These are phyloP conservation scores for Pollenia griseotomentosa DNA, from an alignment of 2,888 invertebrate species.

Conservation along the genomic window DNA sequence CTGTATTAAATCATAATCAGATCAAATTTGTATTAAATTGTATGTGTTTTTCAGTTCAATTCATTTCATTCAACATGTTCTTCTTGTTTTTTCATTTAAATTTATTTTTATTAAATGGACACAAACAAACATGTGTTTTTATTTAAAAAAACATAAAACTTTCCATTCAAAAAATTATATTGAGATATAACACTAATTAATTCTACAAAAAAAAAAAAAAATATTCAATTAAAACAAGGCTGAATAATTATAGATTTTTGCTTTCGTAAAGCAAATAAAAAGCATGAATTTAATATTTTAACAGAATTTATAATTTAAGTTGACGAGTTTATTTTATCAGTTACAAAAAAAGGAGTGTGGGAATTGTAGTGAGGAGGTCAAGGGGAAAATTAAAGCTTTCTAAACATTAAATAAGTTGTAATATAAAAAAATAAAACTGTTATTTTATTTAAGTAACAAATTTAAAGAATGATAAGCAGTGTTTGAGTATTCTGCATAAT, in stretches of 20 bases:
- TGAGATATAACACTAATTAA: constrained; percentile 5
- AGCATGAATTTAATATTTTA: background rate
- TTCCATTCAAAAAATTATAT: background rate
- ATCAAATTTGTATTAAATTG: constrained; percentile 12
- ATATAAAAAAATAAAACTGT: too few relatives aligned
- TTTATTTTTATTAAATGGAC: constrained; percentile 9
- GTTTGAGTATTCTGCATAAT: too few relatives aligned
- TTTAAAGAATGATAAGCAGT: too few relatives aligned
- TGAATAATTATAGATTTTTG: background rate
- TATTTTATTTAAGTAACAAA: too few relatives aligned
- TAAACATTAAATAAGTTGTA: background rate
- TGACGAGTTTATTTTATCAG: background rate
- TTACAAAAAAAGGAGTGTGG: background rate
- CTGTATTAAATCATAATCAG: constrained; percentile 33
- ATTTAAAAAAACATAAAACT: background rate
- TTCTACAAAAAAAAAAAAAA: background rate
- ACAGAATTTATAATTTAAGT: background rate
- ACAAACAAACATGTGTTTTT: background rate
- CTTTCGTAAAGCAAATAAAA: background rate
- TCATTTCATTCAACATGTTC: background rate
- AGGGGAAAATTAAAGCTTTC: background rate
- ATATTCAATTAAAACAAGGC: background rate
- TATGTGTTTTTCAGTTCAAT: background rate
- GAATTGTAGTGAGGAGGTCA: background rate
- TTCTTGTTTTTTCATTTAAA: background rate